A percentile compares a stretch with the other conserved stretches of the same genome.
phyloP scores from a whole-genome alignment of 2,888 invertebrate genomes.

The Cheilosia impressa region DNA sequence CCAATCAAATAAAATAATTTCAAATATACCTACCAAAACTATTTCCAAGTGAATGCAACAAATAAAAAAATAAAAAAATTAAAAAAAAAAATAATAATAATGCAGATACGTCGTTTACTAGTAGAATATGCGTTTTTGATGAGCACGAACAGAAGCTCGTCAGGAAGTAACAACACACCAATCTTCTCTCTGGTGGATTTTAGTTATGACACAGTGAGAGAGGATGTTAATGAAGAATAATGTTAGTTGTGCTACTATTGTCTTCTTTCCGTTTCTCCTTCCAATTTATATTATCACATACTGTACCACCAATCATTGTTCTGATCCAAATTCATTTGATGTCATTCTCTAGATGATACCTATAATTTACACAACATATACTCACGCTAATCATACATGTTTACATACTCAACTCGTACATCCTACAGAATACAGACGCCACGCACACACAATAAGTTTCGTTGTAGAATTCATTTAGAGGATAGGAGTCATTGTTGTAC shows the following conservation, averaged over 20 bases:
- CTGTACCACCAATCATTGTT: conserved; percentile 3
- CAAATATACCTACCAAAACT: too few species aligned
- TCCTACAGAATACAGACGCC: background rate
- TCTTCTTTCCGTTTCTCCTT: conserved; percentile 49
- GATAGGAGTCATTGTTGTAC: conserved; percentile 36
- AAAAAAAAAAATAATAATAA: background rate
- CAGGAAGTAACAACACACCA: conserved; percentile 39
- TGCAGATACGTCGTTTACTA: conserved; percentile 11
- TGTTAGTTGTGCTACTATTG: conserved; percentile 67
- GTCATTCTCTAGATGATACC: conserved; percentile 19
- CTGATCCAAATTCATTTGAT: conserved; percentile 19
- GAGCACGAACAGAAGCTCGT: conserved; percentile 37
- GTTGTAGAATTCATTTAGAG: conserved; percentile 32
- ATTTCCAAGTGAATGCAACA: background rate
- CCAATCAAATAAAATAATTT: background rate
- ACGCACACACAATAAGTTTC: conserved; percentile 9
- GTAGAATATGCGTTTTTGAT: conserved; percentile 50
- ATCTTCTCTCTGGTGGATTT: conserved; percentile 57
- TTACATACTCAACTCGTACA: background rate
- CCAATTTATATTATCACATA: conserved; percentile 47
- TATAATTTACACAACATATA: conserved; percentile 9
- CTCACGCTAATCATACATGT: conserved; percentile 25
- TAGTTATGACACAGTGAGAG: conserved; percentile 67
- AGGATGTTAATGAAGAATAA: conserved; percentile 75
- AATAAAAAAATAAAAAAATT: conserved; percentile 24